phyloP scores from a whole-genome alignment of 1,140 invertebrate species.

The Caenorhabditis brenneri region DNA sequence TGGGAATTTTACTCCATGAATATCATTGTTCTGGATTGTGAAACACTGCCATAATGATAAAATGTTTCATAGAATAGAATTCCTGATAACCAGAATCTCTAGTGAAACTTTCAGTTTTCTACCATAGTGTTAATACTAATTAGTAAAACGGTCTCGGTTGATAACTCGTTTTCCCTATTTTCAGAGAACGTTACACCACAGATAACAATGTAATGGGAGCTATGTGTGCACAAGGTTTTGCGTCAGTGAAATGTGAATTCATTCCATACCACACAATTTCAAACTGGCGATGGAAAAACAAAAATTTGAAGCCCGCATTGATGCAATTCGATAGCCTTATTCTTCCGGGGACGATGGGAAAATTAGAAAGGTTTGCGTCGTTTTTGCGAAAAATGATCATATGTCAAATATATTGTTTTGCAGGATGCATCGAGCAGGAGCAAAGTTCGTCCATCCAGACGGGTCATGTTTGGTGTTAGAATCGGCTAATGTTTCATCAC shows the following conservation, averaged over 20 bases:
- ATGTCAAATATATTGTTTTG: not conserved
- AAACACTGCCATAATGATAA: not conserved
- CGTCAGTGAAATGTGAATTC: slow-evolving; percentile 3
- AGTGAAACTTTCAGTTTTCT: no score
- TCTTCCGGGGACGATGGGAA: slow-evolving; percentile 18
- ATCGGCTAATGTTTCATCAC: slow-evolving; percentile 10
- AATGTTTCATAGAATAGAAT: no score
- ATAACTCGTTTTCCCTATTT: not conserved
- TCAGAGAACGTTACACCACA: slow-evolving; percentile 22
- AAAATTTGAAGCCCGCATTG: slow-evolving; percentile 1
- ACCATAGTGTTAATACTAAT: no score
- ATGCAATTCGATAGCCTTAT: slow-evolving; percentile 28
- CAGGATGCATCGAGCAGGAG: slow-evolving; percentile 25
- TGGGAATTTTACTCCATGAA: no score
- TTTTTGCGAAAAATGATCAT: not conserved
- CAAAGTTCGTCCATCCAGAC: slow-evolving; percentile 33
- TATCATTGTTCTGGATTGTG: no score
- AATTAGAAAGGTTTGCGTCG: not conserved
- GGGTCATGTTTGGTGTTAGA: slow-evolving; percentile 1
- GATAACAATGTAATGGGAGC: slow-evolving; percentile 35
- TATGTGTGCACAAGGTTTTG: slow-evolving; percentile 10
- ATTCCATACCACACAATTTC: slow-evolving; percentile 33
- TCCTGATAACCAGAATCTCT: no score
- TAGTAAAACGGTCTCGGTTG: not conserved
- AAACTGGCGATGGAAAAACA: slow-evolving; percentile 28